A percentile compares a stretch with the other conserved stretches of the same genome.
These are phyloP conservation scores for Lacerta agilis DNA, from an alignment of 2,797 vertebrate genomes.

Conservation along the genomic window DNA sequence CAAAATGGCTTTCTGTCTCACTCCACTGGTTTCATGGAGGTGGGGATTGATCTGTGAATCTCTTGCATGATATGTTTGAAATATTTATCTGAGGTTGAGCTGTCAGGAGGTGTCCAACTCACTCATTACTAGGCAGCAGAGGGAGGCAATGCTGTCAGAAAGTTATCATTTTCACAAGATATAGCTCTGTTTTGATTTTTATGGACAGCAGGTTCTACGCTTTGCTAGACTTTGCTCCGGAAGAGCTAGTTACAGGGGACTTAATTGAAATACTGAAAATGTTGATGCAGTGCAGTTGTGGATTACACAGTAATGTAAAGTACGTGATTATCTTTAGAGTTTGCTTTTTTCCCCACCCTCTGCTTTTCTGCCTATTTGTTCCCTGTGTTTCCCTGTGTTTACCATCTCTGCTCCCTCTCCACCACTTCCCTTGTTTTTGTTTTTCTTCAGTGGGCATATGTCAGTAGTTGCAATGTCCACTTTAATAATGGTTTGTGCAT, in stretches of 20 bases:
- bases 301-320: conserved; percentile 24
- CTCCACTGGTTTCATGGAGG: conserved; percentile 66
- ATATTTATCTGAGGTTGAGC: conserved; percentile 73
- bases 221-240: conserved; percentile 49
- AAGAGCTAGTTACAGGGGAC: conserved; percentile 39
- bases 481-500: conserved; percentile 37
- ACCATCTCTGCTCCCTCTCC: background rate
- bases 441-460: conserved; percentile 33
- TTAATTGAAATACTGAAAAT: conserved; percentile 57
- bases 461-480: conserved; percentile 15
- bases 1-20: conserved; percentile 72
- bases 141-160: conserved; percentile 67
- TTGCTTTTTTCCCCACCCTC: background rate
- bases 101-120: conserved; percentile 73
- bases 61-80: conserved; percentile 75
- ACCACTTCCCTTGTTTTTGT: background rate
- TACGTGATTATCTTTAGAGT: background rate
- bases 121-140: conserved; percentile 72
- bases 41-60: conserved; percentile 75
- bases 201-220: conserved; percentile 50
- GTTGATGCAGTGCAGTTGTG: conserved; percentile 36
- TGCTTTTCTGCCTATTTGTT: background rate
- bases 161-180: conserved; percentile 64
- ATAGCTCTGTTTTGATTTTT: conserved; percentile 63
- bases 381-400: background rate